Percentiles rank a stretch among this genome's conserved stretches.
These are phyloP conservation scores for Acleris sparsana DNA, from an alignment of 2,888 invertebrate species.

Conservation along the genomic window DNA sequence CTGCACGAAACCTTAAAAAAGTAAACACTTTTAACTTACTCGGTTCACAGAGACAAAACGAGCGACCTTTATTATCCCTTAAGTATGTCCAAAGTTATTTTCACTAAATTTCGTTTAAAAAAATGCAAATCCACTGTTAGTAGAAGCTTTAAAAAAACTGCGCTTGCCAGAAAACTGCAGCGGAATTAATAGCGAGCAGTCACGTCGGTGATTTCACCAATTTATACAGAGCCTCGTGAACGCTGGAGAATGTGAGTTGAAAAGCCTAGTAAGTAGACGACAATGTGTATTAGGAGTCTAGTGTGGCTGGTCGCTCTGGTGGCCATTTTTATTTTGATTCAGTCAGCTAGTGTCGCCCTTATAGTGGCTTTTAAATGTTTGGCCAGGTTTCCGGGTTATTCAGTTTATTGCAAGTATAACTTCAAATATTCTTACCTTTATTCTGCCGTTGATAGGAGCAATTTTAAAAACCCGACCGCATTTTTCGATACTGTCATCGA, in stretches of 20 bases:
- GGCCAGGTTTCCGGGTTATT: conserved; percentile 32
- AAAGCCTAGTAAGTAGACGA: conserved; percentile 23
- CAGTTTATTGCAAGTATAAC: background rate
- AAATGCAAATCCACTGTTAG: conserved; percentile 18
- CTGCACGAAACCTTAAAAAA: too few species aligned
- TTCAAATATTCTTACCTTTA: too few species aligned
- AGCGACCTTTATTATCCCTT: background rate
- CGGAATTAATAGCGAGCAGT: conserved; percentile 38
- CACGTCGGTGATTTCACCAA: conserved; percentile 31
- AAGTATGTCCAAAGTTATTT: background rate
- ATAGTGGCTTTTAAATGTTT: conserved; percentile 39
- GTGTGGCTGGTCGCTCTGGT: conserved; percentile 37
- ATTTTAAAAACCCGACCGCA: too few species aligned
- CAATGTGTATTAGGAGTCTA: conserved; percentile 25
- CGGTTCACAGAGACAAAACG: background rate
- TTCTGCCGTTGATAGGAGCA: too few species aligned
- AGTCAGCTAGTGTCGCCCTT: conserved; percentile 41
- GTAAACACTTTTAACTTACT: background rate
- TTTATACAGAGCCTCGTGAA: conserved; percentile 32
- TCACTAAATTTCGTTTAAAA: background rate
- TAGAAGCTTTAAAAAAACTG: conserved; percentile 20
- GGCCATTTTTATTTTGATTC: conserved; percentile 39
- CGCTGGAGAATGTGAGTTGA: conserved; percentile 26
- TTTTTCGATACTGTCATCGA: too few species aligned
- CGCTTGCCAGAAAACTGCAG: conserved; percentile 34